Percentiles rank a stretch among this genome's conserved stretches.
Conservation (phyloP, 2,797 vertebrate genomes). For the Lepus oiostolus region DNA sequence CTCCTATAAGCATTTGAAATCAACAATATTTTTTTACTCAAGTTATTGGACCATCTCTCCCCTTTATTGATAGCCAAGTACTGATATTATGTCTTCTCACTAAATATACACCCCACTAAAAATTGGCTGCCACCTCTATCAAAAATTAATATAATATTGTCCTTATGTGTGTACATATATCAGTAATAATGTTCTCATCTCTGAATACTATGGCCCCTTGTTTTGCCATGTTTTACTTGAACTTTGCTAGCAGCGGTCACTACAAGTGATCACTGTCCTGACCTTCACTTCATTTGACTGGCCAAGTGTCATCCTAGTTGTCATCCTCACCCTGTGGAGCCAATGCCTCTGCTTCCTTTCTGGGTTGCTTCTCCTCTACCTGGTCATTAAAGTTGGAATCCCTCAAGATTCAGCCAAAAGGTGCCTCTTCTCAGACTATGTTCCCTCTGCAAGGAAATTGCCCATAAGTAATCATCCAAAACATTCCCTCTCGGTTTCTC, state of each 20-base stretch:
- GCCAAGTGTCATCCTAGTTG: not conserved
- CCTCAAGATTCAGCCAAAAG: not conserved
- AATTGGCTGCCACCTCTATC: not conserved
- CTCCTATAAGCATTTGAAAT: not conserved
- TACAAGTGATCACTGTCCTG: not conserved
- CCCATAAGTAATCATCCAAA: not conserved
- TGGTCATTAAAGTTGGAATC: not conserved
- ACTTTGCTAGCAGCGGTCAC: not conserved
- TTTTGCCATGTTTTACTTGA: not conserved
- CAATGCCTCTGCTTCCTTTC: not conserved
- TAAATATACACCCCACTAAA: not conserved
- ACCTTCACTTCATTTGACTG: not conserved
- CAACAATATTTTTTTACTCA: not conserved
- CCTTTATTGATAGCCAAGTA: not conserved
- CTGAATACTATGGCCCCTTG: not conserved
- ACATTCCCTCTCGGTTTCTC: not conserved
- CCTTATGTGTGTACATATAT: not conserved
- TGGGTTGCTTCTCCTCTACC: not conserved
- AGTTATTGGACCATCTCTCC: not conserved
- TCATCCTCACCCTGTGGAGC: not conserved
- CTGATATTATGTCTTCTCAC: not conserved
- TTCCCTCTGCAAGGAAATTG: not conserved
- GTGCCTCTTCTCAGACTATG: not conserved
- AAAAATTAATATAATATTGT: not conserved
- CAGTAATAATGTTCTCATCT: not conserved